A percentile compares a stretch with the other conserved stretches of the same genome.
phyloP scores from a whole-genome alignment of 2,113 vertebrate species.

The Bothrops jararaca region DNA sequence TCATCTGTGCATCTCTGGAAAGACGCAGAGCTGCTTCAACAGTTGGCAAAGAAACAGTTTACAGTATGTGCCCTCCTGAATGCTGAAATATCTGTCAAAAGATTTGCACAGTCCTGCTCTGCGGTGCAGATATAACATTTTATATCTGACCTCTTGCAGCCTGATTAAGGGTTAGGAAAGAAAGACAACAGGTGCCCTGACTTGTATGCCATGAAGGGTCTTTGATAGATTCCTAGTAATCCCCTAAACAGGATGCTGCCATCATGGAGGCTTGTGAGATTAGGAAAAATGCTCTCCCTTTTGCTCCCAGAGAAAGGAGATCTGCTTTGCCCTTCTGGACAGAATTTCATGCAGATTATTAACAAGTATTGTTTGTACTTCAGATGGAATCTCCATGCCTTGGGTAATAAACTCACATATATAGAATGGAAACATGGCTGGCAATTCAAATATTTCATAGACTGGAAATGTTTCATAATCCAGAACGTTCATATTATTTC shows the following conservation, averaged over 20 bases:
- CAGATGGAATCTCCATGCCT: not conserved
- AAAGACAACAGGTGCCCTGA: not conserved
- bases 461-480: conserved; percentile 9
- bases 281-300: not conserved
- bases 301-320: not conserved
- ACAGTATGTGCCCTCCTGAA: not conserved
- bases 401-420: rapidly evolving
- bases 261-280: not conserved
- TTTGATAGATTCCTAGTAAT: not conserved
- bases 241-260: not conserved
- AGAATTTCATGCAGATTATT: rapidly evolving
- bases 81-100: not conserved
- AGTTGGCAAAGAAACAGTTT: not conserved
- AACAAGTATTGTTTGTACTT: not conserved
- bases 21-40: not conserved
- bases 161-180: not conserved
- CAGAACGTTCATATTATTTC: not conserved
- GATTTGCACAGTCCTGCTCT: not conserved
- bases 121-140: not conserved
- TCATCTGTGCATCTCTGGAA: not conserved
- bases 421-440: conserved; percentile 1
- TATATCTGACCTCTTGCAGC: not conserved
- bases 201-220: not conserved
- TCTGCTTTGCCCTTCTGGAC: not conserved
- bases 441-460: not conserved